phyloP scores from a whole-genome alignment of 2,888 invertebrate genomes.

The Yponomeuta sedellus region DNA sequence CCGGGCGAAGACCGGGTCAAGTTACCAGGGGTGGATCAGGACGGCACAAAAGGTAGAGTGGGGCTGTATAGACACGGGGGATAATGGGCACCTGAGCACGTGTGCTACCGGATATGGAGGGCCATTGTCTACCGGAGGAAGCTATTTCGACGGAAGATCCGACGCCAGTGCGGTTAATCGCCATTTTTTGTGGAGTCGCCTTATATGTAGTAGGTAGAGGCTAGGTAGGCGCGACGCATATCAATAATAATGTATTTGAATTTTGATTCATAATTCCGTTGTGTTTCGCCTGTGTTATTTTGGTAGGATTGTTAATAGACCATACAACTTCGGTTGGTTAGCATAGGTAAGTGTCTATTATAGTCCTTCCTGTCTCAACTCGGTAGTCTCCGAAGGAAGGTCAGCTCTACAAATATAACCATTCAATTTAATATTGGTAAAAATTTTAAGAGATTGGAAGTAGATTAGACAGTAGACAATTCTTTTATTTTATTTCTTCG shows the following conservation, averaged over 20 bases:
- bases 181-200: slow-evolving; percentile 15
- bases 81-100: slow-evolving; percentile 76
- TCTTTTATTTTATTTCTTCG: too few species aligned
- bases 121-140: slow-evolving; percentile 71
- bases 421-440: too few species aligned
- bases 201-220: background rate
- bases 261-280: background rate
- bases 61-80: slow-evolving; percentile 37
- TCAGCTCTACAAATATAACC: too few species aligned
- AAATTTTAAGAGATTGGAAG: too few species aligned
- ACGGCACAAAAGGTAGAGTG: slow-evolving; percentile 46
- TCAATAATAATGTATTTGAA: slow-evolving; percentile 9
- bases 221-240: slow-evolving; percentile 5
- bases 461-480: too few species aligned
- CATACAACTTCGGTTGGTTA: background rate
- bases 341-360: too few species aligned
- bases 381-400: too few species aligned
- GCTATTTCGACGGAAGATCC: slow-evolving; percentile 66
- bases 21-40: slow-evolving; percentile 59
- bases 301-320: background rate
- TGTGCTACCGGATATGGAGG: slow-evolving; percentile 69
- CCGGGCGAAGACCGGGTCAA: slow-evolving; percentile 61
- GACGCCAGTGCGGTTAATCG: slow-evolving; percentile 34
- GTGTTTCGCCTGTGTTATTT: background rate
- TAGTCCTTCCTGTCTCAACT: too few species aligned